Conservation (phyloP, 1,140 invertebrate genomes). For the Orchestia grillus region DNA sequence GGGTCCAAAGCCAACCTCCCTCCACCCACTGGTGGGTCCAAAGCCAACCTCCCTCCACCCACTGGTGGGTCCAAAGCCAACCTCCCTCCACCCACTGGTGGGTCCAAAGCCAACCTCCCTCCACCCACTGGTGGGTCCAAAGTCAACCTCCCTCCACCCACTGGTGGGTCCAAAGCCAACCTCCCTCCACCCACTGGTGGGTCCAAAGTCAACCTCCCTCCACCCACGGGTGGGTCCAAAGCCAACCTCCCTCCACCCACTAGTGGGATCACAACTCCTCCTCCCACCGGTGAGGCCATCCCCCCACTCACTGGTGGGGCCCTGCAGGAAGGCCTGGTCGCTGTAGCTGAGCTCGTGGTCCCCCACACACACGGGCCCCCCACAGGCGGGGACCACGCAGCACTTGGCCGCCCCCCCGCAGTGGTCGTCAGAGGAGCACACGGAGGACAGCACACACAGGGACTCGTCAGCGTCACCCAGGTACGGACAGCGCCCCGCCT, state of each 20-base stretch:
- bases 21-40: neutral
- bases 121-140: neutral
- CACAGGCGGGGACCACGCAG: slow-evolving; percentile 68
- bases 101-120: neutral
- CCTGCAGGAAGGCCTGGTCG: slow-evolving; percentile 65
- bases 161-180: slow-evolving; percentile 68
- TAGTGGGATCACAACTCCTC: neutral
- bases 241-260: neutral
- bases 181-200: neutral
- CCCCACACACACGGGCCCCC: slow-evolving; percentile 68
- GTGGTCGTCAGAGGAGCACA: slow-evolving; percentile 69
- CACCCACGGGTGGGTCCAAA: neutral
- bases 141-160: slow-evolving; percentile 60
- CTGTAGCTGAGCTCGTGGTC: slow-evolving; percentile 67
- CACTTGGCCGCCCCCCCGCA: slow-evolving; percentile 70
- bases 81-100: neutral
- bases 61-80: too few relatives aligned
- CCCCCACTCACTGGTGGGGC: slow-evolving; percentile 69
- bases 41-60: neutral
- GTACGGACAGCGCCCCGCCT: slow-evolving; percentile 70
- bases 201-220: neutral
- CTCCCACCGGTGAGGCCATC: neutral
- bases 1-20: slow-evolving; percentile 55
- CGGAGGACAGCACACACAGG: slow-evolving; percentile 65
- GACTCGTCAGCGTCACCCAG: slow-evolving; percentile 62